Evolutionary conservation across 2,797 vertebrate genomes (phyloP).

Genomic region (Mycteria americana): DNA sequence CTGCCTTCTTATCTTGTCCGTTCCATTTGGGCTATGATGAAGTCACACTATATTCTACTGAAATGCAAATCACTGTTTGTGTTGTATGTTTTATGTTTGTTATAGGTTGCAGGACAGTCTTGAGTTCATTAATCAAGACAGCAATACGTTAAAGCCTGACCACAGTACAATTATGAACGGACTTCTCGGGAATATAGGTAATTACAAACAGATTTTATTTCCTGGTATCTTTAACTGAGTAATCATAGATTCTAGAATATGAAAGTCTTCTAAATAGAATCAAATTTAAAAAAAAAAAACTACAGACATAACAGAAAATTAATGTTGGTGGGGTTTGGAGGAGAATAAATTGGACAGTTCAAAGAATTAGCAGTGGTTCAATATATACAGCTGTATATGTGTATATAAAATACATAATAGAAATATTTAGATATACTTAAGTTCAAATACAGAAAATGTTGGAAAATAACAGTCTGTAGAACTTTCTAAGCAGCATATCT

Average conservation of each 20-base stretch:
- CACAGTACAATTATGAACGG: conserved; percentile 87
- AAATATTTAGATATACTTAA: background rate
- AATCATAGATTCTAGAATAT: background rate
- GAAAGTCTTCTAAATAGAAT: background rate
- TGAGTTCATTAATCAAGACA: conserved; percentile 95
- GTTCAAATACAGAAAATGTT: background rate
- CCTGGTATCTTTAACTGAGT: background rate
- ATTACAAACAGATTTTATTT: conserved; percentile 51
- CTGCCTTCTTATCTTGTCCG: background rate
- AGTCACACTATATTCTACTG: background rate
- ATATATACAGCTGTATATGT: background rate
- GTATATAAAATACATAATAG: background rate
- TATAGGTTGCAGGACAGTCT: conserved; percentile 94
- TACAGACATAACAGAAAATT: background rate
- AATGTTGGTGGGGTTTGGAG: background rate
- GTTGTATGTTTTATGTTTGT: background rate
- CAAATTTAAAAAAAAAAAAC: background rate
- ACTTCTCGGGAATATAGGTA: conserved; percentile 95
- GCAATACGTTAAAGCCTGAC: conserved; percentile 87
- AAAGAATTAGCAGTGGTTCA: background rate
- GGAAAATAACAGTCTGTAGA: background rate
- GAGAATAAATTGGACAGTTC: background rate
- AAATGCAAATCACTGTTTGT: background rate
- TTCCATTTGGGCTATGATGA: background rate
- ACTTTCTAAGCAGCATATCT: background rate